Percentiles rank a stretch among this genome's conserved stretches.
Evolutionary conservation across 2,888 invertebrate genomes (phyloP).

Genomic region (Folsomia manolachei): DNA sequence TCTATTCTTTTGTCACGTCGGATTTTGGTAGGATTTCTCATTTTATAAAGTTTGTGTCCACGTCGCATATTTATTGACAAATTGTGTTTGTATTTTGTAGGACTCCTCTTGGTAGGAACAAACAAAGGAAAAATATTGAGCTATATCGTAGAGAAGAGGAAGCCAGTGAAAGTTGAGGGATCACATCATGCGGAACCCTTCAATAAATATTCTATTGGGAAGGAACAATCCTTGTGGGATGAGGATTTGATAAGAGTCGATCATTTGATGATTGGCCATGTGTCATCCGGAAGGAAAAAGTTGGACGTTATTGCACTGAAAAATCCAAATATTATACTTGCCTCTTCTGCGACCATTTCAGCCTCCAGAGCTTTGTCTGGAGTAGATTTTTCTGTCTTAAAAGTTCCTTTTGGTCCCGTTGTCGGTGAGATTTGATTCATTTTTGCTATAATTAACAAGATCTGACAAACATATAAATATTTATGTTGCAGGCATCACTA

Average conservation of each 20-base stretch:
- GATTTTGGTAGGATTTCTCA: slow-evolving; percentile 18
- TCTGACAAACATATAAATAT: too few relatives aligned
- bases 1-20: slow-evolving; percentile 10
- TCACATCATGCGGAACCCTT: slow-evolving; percentile 2
- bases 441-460: too few relatives aligned
- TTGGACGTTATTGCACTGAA: neutral
- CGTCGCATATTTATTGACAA: neutral
- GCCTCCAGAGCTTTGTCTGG: neutral
- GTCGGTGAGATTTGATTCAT: neutral
- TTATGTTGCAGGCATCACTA: neutral
- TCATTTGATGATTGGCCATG: neutral
- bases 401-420: slow-evolving; percentile 9
- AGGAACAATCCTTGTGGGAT: slow-evolving; percentile 15
- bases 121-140: slow-evolving; percentile 23
- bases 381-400: neutral
- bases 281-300: neutral
- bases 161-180: neutral
- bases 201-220: slow-evolving; percentile 18
- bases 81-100: neutral
- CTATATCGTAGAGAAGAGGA: slow-evolving; percentile 10
- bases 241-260: slow-evolving; percentile 25
- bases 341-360: neutral
- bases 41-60: slow-evolving; percentile 10
- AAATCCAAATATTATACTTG: slow-evolving; percentile 9
- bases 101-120: slow-evolving; percentile 28